A percentile compares a stretch with the other conserved stretches of the same genome.
Conservation (phyloP, 2,888 invertebrate species). For the Microchrysa polita region DNA sequence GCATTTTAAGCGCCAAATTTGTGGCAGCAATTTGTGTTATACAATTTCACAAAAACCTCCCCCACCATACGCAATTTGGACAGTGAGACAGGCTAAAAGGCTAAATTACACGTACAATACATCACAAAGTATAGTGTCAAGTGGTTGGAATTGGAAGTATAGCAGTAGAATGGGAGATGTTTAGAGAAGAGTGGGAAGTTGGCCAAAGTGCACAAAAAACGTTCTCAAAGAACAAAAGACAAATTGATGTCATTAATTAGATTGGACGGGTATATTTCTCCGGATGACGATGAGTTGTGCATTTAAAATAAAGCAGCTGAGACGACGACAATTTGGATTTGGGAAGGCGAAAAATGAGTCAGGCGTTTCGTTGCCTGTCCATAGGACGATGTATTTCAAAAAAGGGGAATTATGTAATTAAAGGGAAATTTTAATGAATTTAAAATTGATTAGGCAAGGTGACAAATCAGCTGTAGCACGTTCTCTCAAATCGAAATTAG, state of each 20-base stretch:
- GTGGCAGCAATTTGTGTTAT: constrained; percentile 54
- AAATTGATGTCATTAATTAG: constrained; percentile 61
- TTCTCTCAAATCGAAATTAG: too few species aligned
- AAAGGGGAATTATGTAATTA: too few species aligned
- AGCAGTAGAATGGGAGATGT: background rate
- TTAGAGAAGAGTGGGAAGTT: background rate
- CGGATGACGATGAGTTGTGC: background rate
- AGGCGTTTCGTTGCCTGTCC: too few species aligned
- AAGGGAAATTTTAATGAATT: too few species aligned
- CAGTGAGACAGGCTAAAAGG: background rate
- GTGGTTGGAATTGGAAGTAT: too few species aligned
- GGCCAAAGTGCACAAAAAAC: background rate
- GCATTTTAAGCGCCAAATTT: constrained; percentile 53
- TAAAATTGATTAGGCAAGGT: too few species aligned
- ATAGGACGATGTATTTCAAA: too few species aligned
- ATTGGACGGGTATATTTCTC: constrained; percentile 48
- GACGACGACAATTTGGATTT: background rate
- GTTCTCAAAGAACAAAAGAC: constrained; percentile 53
- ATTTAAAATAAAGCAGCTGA: constrained; percentile 23
- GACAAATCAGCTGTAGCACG: too few species aligned
- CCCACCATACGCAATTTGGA: constrained; percentile 1
- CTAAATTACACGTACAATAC: background rate
- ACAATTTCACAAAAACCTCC: constrained; percentile 25
- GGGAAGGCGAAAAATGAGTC: too few species aligned
- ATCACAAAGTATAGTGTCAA: background rate